Percentiles rank a stretch among this genome's conserved stretches.
Evolutionary conservation across 2,888 invertebrate species (phyloP).

Genomic region (Lycocerus yunnanus): DNA sequence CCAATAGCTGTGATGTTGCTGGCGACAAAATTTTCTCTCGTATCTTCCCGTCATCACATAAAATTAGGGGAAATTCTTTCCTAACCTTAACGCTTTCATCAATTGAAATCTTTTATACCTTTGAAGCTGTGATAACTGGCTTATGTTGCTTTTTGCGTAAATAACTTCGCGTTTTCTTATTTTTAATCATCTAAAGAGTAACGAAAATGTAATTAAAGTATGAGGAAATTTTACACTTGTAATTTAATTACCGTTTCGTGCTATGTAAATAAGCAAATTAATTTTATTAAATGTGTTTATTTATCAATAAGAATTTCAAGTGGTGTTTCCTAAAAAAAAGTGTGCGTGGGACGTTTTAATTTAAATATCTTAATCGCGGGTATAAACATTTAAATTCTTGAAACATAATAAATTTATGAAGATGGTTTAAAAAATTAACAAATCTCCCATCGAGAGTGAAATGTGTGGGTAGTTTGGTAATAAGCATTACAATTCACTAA

Average conservation of each 20-base stretch:
- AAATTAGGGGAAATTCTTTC: not conserved
- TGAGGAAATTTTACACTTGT: not conserved
- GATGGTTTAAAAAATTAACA: not conserved
- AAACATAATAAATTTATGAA: not conserved
- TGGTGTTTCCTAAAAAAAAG: not conserved
- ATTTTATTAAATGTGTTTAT: not conserved
- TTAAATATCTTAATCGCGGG: slow-evolving; percentile 1
- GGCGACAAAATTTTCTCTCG: not conserved
- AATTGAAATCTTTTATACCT: not conserved
- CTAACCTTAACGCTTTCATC: not conserved
- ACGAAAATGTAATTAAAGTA: not conserved
- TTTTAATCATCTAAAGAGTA: not conserved
- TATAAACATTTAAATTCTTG: not conserved
- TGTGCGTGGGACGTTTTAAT: not conserved
- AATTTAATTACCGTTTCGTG: not conserved
- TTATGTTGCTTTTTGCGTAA: not conserved
- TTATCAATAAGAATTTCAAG: not conserved
- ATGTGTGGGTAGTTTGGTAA: not conserved
- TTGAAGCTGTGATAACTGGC: not conserved
- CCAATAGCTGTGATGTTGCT: not conserved
- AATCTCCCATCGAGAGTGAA: not conserved
- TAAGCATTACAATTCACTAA: slow-evolving; percentile 9
- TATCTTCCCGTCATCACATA: not conserved
- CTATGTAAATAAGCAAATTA: not conserved
- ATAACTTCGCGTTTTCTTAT: not conserved